A percentile compares a stretch with the other conserved stretches of the same genome.
Conservation (phyloP, 2,888 invertebrate genomes). For the Cataglyphis altisquamis region DNA sequence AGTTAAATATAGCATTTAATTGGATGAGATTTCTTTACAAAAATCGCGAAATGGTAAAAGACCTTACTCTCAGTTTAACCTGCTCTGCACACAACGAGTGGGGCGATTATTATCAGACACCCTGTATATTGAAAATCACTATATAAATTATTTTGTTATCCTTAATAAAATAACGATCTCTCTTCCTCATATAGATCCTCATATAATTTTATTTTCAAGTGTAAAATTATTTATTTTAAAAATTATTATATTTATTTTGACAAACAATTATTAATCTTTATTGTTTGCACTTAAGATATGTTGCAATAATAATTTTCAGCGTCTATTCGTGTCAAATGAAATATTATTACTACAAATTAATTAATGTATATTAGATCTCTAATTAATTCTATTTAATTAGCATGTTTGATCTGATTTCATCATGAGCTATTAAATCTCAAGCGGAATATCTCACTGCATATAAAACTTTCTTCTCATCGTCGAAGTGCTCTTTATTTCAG, state of each 20-base stretch:
- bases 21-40: background rate
- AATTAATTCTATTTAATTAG: conserved; percentile 17
- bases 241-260: background rate
- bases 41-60: too few relatives aligned
- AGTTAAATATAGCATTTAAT: conserved; percentile 7
- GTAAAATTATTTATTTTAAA: background rate
- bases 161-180: background rate
- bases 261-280: background rate
- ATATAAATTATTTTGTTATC: background rate
- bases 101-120: background rate
- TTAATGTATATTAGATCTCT: background rate
- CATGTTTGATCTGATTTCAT: background rate
- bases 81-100: too few relatives aligned
- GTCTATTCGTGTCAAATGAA: background rate
- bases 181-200: background rate
- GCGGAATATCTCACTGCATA: background rate
- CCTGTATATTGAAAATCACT: background rate
- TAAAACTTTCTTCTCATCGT: conserved; percentile 8
- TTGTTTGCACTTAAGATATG: background rate
- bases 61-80: too few relatives aligned
- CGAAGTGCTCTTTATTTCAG: conserved; percentile 18
- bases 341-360: background rate
- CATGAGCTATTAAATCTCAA: background rate
- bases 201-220: background rate
- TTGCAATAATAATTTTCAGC: background rate